phyloP scores from a whole-genome alignment of 2,888 invertebrate species.

The Anaspis maculata region DNA sequence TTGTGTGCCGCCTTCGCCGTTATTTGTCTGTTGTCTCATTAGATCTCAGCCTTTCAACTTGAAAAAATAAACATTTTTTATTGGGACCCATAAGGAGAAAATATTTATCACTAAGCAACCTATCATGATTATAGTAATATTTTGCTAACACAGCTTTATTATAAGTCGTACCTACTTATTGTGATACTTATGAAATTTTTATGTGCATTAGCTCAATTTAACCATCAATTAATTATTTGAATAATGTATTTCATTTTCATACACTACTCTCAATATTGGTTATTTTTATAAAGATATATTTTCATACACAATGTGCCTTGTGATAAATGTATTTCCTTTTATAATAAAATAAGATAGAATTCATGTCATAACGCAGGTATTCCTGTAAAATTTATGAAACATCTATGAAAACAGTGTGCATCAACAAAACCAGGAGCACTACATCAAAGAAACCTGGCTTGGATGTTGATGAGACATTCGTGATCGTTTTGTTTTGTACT shows the following conservation, averaged over 20 bases:
- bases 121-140: neutral
- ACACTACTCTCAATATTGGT: conserved; percentile 6
- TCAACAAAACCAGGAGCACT: no score
- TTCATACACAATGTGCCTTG: conserved; percentile 24
- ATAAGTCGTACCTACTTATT: conserved; percentile 1
- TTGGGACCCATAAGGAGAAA: conserved; percentile 17
- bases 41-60: no score
- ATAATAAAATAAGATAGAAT: conserved; percentile 1
- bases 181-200: conserved; percentile 4
- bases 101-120: conserved; percentile 26
- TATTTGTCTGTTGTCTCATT: conserved; percentile 4
- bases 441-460: no score
- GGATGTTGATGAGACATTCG: no score
- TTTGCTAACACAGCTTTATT: conserved; percentile 1
- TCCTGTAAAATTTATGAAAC: neutral
- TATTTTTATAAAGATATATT: conserved; percentile 13
- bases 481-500: no score
- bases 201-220: conserved; percentile 8
- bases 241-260: neutral
- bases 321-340: conserved; percentile 23
- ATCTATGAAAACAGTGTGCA: neutral
- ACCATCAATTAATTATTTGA: neutral
- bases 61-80: neutral
- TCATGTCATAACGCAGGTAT: neutral
- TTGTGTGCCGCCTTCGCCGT: conserved; percentile 14